Evolutionary conservation across 2,113 vertebrate species (phyloP).

Genomic region (Pelecanus crispus): DNA sequence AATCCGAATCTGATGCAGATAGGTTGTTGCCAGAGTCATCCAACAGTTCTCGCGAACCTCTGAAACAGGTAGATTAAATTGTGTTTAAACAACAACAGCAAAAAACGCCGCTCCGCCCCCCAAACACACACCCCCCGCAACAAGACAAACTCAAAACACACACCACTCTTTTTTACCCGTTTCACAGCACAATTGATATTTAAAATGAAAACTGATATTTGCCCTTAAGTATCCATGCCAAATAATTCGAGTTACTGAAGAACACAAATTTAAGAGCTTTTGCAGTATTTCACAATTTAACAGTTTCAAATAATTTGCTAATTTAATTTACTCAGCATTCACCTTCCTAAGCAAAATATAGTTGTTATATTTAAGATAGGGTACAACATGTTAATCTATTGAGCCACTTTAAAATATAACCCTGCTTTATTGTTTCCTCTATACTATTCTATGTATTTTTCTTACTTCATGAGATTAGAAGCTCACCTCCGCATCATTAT

Average conservation of each 20-base stretch:
- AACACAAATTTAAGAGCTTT: neutral
- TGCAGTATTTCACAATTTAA: neutral
- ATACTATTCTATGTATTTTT: neutral
- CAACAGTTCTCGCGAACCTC: slow-evolving; percentile 86
- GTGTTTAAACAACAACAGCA: neutral
- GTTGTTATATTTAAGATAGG: neutral
- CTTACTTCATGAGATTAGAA: neutral
- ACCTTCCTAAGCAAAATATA: neutral
- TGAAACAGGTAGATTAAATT: slow-evolving; percentile 31
- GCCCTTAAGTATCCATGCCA: neutral
- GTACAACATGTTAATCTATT: neutral
- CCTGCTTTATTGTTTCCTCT: neutral
- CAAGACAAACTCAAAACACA: neutral
- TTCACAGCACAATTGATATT: neutral
- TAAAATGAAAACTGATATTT: neutral
- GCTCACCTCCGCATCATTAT: neutral
- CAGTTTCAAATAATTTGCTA: neutral
- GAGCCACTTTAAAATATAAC: neutral
- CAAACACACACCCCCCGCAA: neutral
- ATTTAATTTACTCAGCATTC: neutral
- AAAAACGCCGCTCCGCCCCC: neutral
- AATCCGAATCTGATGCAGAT: slow-evolving; percentile 86
- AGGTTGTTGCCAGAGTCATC: slow-evolving; percentile 83
- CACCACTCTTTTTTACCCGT: neutral
- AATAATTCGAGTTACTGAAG: neutral